Conservation (phyloP, 2,888 invertebrate genomes). For the Rosalia funebris region DNA sequence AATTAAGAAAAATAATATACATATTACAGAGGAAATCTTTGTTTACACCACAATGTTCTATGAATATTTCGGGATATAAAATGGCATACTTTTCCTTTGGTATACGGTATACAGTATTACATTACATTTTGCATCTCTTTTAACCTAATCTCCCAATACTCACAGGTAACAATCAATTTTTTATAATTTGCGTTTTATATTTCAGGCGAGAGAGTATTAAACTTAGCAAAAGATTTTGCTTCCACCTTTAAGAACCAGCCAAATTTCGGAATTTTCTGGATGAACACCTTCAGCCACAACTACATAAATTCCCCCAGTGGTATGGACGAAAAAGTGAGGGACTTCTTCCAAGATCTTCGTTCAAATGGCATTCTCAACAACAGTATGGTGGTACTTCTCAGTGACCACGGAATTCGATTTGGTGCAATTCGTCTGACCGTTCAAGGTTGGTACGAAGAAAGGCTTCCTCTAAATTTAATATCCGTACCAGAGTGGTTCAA, state of each 20-base stretch:
- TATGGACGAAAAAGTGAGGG: conserved; percentile 72
- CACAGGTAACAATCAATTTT: no score
- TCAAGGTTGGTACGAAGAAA: conserved; percentile 82
- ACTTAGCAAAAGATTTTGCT: conserved; percentile 76
- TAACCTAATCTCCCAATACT: no score
- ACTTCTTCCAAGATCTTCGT: conserved; percentile 71
- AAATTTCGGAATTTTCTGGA: conserved; percentile 84
- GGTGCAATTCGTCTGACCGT: conserved; percentile 74
- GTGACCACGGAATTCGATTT: conserved; percentile 84
- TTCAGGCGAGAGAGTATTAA: conserved; percentile 75
- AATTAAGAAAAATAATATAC: no score
- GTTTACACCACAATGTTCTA: no score
- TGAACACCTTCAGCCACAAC: conserved; percentile 81
- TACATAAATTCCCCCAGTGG: conserved; percentile 73
- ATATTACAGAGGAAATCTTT: no score
- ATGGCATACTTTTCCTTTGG: no score
- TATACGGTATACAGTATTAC: no score
- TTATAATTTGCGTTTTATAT: no score
- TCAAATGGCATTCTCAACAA: conserved; percentile 71
- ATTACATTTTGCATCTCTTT: no score
- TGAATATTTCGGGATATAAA: no score
- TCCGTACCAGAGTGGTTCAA: conserved; percentile 74
- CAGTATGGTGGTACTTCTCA: conserved; percentile 77
- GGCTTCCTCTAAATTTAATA: conserved; percentile 78
- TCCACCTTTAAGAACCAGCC: conserved; percentile 70